Evolutionary conservation across 2,888 invertebrate species (phyloP).

Genomic region (Drosophila quinaria): DNA sequence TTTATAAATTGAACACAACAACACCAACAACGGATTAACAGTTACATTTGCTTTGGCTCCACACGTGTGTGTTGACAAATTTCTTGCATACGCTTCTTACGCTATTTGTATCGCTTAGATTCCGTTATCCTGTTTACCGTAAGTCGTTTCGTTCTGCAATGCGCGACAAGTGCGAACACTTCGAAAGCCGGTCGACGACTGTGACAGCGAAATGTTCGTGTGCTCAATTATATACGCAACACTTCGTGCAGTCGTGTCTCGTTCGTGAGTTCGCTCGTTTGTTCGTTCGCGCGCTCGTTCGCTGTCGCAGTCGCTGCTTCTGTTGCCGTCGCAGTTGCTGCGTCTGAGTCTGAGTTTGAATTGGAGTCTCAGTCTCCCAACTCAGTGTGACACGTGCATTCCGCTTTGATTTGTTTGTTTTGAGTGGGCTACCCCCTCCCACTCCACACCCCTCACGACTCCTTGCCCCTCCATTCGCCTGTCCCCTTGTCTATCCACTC

Average conservation of each 20-base stretch:
- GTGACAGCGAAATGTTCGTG: conserved; percentile 52
- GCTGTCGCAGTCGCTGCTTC: conserved; percentile 13
- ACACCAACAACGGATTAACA: conserved; percentile 11
- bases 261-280: conserved; percentile 14
- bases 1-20: not conserved
- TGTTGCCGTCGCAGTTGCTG: not conserved
- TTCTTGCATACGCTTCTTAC: conserved; percentile 43
- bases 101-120: conserved; percentile 12
- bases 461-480: not conserved
- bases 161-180: conserved; percentile 60
- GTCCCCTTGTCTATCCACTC: not conserved
- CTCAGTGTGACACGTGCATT: conserved; percentile 54
- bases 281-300: not conserved
- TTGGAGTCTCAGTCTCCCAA: conserved; percentile 23
- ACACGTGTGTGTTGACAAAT: conserved; percentile 68
- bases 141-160: not conserved
- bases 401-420: conserved; percentile 67
- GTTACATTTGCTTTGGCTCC: conserved; percentile 29
- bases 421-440: conserved; percentile 40
- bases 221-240: conserved; percentile 65
- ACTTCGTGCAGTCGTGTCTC: conserved; percentile 29
- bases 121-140: conserved; percentile 8
- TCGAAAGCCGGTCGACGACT: conserved; percentile 77
- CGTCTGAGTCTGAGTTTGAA: conserved; percentile 14
- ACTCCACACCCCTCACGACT: not conserved